Conservation (phyloP, 2,113 vertebrate species). For the Podocnemis expansa region DNA sequence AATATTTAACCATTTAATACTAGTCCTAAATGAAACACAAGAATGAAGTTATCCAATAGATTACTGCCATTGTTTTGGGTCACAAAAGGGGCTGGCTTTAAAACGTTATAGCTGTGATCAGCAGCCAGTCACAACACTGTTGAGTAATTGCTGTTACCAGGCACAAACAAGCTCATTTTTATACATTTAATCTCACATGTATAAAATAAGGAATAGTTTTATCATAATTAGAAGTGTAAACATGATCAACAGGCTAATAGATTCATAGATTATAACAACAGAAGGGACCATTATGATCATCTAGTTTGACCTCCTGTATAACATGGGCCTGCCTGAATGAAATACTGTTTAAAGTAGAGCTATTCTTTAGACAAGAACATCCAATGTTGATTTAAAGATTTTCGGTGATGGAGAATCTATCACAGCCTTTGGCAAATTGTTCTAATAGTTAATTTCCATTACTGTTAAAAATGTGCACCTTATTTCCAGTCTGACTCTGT, state of each 20-base stretch:
- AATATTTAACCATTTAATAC: no score
- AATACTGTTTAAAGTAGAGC: not conserved
- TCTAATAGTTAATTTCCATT: not conserved
- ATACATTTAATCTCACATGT: not conserved
- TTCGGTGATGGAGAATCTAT: not conserved
- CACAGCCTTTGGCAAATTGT: not conserved
- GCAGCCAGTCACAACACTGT: not conserved
- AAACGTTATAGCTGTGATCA: not conserved
- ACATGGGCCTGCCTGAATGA: not conserved
- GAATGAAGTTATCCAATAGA: no score
- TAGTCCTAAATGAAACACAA: no score
- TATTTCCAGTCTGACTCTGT: constrained; percentile 4
- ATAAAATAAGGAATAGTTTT: not conserved
- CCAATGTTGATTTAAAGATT: not conserved
- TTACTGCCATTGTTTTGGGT: not conserved
- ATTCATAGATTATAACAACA: not conserved
- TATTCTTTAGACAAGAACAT: not conserved
- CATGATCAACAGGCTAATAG: not conserved
- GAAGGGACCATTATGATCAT: not conserved
- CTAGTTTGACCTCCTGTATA: not conserved
- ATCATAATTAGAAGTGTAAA: not conserved
- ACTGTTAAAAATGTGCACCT: not conserved
- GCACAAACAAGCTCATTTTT: not conserved
- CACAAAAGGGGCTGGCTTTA: no score
- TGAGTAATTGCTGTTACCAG: not conserved